These are phyloP conservation scores for Rhynchonema sp. DNA, from an alignment of 2,888 invertebrate species.

Conservation along the genomic window DNA sequence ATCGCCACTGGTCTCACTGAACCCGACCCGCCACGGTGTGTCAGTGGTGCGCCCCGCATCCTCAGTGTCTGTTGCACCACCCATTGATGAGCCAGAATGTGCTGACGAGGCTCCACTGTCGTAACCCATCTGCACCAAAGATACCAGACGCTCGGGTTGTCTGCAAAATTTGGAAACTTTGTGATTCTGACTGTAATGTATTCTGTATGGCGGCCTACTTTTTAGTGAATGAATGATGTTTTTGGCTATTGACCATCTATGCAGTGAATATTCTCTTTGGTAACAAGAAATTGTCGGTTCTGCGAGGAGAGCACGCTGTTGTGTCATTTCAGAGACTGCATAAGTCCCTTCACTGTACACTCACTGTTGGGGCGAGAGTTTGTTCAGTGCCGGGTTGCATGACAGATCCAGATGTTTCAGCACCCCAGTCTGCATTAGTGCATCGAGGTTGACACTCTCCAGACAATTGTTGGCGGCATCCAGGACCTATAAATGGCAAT, in stretches of 20 bases:
- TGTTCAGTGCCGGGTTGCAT: slow-evolving; percentile 27
- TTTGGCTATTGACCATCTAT: no score
- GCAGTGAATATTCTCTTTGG: no score
- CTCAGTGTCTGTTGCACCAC: no score
- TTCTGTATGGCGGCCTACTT: no score
- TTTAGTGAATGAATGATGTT: no score
- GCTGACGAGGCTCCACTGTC: neutral
- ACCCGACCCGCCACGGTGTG: slow-evolving; percentile 30
- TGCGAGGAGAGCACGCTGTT: no score
- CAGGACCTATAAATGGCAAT: slow-evolving; percentile 21
- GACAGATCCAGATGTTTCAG: slow-evolving; percentile 31
- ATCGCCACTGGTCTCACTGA: slow-evolving; percentile 30
- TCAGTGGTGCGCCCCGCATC: neutral
- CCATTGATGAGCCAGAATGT: neutral
- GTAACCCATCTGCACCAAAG: neutral
- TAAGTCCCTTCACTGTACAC: no score
- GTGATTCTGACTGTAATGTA: no score
- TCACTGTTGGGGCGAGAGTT: neutral
- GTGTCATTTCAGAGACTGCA: no score
- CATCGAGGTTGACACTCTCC: slow-evolving; percentile 7
- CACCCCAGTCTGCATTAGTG: slow-evolving; percentile 14
- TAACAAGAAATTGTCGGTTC: no score
- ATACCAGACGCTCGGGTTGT: slow-evolving; percentile 20
- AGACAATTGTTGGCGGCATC: slow-evolving; percentile 31
- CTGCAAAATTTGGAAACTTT: no score